Evolutionary conservation across 2,797 vertebrate species (phyloP), one percentile per base, ranked within the genome.

Genomic region (Naso thynnoides): DNA sequence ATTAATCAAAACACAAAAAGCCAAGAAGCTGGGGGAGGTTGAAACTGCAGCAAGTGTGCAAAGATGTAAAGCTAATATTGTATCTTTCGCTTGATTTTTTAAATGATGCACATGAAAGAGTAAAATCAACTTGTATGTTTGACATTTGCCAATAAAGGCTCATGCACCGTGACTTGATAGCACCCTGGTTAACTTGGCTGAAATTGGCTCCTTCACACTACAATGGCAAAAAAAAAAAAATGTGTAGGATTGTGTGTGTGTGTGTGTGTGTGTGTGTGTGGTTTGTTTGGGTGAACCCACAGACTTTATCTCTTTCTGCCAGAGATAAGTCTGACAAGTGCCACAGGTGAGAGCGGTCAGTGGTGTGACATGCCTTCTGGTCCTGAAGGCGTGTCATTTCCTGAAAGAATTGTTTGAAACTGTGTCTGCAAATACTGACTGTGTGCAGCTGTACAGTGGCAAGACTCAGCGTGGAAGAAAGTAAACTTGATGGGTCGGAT

Each of bases 271-370:
- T 1, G 11, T 59, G 42, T 29, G 18, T 44, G 52, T 27, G 41
- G 56, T 33, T 73, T 65, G 62, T 76, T 58, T 66, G 61, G 58
- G 24, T 64, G 63, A 63, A 73, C 48, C 63, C 45, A 18, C 59
- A 39, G 65, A 62, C 60, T 57, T 81, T 79, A 86, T 86, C 84
- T 81, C 57, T 55, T 6, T 0, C 72, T 58, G 69, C 58, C 75
- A 68, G 72, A 83, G 56, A 79, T 69, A 76, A 79, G 63, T 66
- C 55, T 69, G 83, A 82, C 83, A 59, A 49, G 72, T 70, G 76
- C 73, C 78, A 83, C 70, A 66, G 79, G 74, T 76, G 70, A 55
- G 77, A 52, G 50, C 18, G 16, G 78, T 67, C 68, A 75, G 49
- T 11, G 33, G 70, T 21, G 56, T 67, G 72, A 72, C 60, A 47